These are phyloP conservation scores for Elanus axillaris DNA, from an alignment of 2,113 vertebrate genomes.

Conservation along the genomic window DNA sequence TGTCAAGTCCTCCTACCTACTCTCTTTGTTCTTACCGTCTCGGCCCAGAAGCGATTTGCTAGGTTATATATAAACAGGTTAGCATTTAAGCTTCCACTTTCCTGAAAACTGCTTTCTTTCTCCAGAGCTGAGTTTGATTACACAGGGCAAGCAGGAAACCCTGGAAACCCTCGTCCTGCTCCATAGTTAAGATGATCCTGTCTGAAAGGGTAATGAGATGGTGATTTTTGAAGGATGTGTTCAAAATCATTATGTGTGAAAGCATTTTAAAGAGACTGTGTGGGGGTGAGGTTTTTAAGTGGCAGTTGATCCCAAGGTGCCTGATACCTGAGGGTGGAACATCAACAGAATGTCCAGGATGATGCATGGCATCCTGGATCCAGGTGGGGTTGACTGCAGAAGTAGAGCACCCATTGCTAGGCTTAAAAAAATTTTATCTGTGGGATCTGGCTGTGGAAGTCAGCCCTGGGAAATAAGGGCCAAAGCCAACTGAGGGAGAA, in stretches of 20 bases:
- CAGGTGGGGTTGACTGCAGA: background rate
- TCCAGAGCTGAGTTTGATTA: background rate
- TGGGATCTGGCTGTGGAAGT: background rate
- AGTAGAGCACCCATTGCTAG: background rate
- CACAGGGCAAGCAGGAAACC: background rate
- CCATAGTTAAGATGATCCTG: background rate
- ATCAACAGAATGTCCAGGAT: background rate
- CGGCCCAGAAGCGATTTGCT: background rate
- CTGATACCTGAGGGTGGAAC: background rate
- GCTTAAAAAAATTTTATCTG: background rate
- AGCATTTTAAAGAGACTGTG: background rate
- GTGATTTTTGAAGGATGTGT: background rate
- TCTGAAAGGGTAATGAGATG: background rate
- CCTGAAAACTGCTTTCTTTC: background rate
- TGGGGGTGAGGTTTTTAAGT: background rate
- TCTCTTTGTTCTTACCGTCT: background rate
- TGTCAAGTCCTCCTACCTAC: constrained; percentile 8
- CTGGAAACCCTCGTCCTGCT: background rate
- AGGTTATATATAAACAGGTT: background rate
- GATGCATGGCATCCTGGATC: background rate
- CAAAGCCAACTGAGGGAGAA: background rate
- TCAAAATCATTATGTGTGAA: background rate
- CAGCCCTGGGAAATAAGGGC: background rate
- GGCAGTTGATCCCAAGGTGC: background rate
- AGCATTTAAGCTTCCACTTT: background rate